Base-by-base conservation (phyloP, 2,797 vertebrate species). In the Acanthurus leucopareius region DNA sequence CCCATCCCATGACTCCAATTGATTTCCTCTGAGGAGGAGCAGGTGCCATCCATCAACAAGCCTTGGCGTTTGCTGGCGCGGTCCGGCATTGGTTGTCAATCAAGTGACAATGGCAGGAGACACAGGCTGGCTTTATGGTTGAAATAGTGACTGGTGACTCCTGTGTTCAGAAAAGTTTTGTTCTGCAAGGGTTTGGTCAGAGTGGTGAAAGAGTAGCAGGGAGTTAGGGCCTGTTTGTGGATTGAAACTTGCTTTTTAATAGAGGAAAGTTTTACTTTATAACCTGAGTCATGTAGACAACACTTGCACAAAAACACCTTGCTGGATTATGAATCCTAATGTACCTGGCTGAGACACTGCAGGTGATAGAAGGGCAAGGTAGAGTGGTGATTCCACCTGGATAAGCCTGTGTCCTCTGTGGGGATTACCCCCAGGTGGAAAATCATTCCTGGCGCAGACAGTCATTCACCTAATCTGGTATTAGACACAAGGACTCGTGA, bases 11-110 rank as follows among this genome's bases (percentile, higher is more conserved):
- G 70, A 80, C 83, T 88, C 83, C 81, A 77, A 79, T 58, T 86
- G 84, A 91, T 88, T 91, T 88, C 81, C 79, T 90, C 77, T 71
- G 74, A 93, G 73, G 80, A 92, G 73, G 69, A 89, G 66, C 89
- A 89, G 89, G 86, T 82, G 80, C 79, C 68, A 80, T 87, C 88
- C 62, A 80, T 90, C 87, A 90, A 71, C 74, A 42, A 69, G 65
- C 75, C 45, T 48, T 69, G 56, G 80, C 61, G 22, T 60, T 51
- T 32, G 17, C 61, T 71, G 77, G 69, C 22, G 7, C n/a, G 2
- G 35, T 49, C 52, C 44, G 62, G 40, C 77, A 16, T 7, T 40
- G 25, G 54, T 79, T 73, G 85, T 89, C 84, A 85, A 57, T 89
- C 72, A 82, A 54, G 25, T 60, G 49, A 58, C 32, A 58, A 44